Evolutionary conservation across 2,797 vertebrate species (phyloP), one percentile per base, ranked within the genome.

Genomic region (Pipistrellus pygmaeus): DNA sequence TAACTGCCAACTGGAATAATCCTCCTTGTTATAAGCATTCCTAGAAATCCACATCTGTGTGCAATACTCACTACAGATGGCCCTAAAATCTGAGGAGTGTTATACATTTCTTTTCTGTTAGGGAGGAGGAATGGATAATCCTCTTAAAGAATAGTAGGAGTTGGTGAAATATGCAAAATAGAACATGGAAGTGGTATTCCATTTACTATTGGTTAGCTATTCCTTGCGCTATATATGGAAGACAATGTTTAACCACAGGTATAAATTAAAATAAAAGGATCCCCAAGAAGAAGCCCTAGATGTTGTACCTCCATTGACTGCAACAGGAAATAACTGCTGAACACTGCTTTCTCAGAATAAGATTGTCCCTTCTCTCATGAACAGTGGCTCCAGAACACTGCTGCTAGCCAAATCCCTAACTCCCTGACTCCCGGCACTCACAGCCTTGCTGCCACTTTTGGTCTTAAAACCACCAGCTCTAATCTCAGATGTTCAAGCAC

Each of bases 61-160:
- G 41, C 69, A 86, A 30, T 76, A 48, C 69, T 90, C 66, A 80
- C 20, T 71, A 35, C 62, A 96, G 82, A 90, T 90, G 88, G 88
- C 14, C 53, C 53, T 73, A 57, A 88, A 95, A 53, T 93, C 73
- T 96, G 64, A 83, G 82, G 18, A 90, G 30, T 90, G 57, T 72
- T 88, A 87, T 64, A 75, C 10, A 44, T 85, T 93, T 66, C 69
- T 84, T 75, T 78, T 80, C n/a, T 91, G 46, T 94, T 78, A 69
- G 32, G 44, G 76, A 76, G 12, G 57, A 89, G 32, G 20, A 60
- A 21, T 30, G 41, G 30, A 35, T 75, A 84, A 17, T 57, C 23
- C 46, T 95, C 25, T 88, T 94, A 86, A 88, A 68, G 72, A n/a
- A n/a, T 68, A 3, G 85, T 69, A 64, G 51, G 32, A 91, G 27